Percentiles rank a stretch among this genome's conserved stretches.
These are phyloP conservation scores for Scaptomyza graminum DNA, from an alignment of 1,140 invertebrate genomes.

Conservation along the genomic window DNA sequence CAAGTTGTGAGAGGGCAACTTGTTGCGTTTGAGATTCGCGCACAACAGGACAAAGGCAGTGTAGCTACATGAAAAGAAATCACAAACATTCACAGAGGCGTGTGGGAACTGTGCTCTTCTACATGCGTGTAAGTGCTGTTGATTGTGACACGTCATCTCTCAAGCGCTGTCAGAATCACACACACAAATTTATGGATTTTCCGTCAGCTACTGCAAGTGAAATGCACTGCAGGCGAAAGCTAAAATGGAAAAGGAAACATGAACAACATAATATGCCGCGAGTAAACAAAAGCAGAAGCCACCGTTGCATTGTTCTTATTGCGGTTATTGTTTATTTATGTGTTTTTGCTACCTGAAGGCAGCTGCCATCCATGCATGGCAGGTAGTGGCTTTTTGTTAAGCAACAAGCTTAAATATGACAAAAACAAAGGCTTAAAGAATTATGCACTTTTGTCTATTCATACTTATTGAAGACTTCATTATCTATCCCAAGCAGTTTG, in stretches of 20 bases:
- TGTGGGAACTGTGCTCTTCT: slow-evolving; percentile 15
- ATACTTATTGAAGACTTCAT: neutral
- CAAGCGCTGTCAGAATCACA: slow-evolving; percentile 50
- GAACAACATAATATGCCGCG: slow-evolving; percentile 11
- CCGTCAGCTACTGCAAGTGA: slow-evolving; percentile 41
- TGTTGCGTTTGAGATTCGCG: slow-evolving; percentile 44
- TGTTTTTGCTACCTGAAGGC: slow-evolving; percentile 1
- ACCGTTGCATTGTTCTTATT: slow-evolving; percentile 11
- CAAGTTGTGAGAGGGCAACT: slow-evolving; percentile 22
- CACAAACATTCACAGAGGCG: neutral
- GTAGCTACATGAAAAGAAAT: slow-evolving; percentile 39
- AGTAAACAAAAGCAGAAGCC: slow-evolving; percentile 18
- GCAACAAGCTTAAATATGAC: slow-evolving; percentile 22
- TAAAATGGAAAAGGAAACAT: no score
- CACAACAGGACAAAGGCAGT: slow-evolving; percentile 39
- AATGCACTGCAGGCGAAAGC: slow-evolving; percentile 11
- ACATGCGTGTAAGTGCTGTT: slow-evolving; percentile 5
- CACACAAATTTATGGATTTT: slow-evolving; percentile 62
- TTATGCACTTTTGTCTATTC: slow-evolving; percentile 1
- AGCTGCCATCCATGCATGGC: neutral
- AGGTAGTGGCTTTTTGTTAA: slow-evolving; percentile 25
- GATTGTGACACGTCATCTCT: slow-evolving; percentile 59
- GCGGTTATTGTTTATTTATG: neutral
- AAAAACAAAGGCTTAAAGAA: slow-evolving; percentile 29
- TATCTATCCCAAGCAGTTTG: neutral